Base-by-base conservation (phyloP, 1,140 invertebrate species). In the Drosophila orena region DNA sequence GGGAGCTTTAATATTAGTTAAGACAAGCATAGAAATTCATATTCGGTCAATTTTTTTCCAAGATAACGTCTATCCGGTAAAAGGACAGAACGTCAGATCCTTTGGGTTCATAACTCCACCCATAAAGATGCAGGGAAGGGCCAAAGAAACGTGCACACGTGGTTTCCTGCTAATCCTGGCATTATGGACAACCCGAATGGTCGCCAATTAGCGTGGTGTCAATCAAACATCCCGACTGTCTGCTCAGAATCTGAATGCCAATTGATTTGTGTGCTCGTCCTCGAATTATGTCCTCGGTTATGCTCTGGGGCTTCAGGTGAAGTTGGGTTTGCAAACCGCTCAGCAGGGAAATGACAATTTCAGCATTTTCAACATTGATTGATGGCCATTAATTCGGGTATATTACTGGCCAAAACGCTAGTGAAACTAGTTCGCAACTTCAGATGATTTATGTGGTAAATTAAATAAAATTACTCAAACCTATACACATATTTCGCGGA, bases 191-290 rank as follows among this genome's bases (percentile, higher is more conserved):
- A 52, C 58, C 40, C 54, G 53, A 56, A 30, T 64, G 49, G 50
- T 40, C 34, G 35, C 62, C 73, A 79, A 75, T 75, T 75, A 79
- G 61, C 70, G 54, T 44, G 52, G 59, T 76, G 66, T 79, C 77
- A 79, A 79, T 79, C 57, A 79, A 40, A 50, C 49, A 62, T 50
- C 56, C 35, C 54, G 22, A 37, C 44, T 65, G 35, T 38, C 17
- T 15, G 30, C 40, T n/a, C 46, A 22, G 52, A 54, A 52, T 49
- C 61, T 40, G 34, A 66, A 62, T 44, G 52, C 22, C 68, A 66
- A 66, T 56, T 74, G 71, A 74, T 74, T 74, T 74, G 58, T 38
- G 22, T 46, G 30, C 37, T 49, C 37, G 49, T 42, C n/a, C 71
- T 47, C 50, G 22, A 61, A 47, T 55, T 54, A n/a, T n/a, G n/a